Base-by-base conservation (phyloP, 2,113 vertebrate genomes). In the Entomyzon cyanotis region DNA sequence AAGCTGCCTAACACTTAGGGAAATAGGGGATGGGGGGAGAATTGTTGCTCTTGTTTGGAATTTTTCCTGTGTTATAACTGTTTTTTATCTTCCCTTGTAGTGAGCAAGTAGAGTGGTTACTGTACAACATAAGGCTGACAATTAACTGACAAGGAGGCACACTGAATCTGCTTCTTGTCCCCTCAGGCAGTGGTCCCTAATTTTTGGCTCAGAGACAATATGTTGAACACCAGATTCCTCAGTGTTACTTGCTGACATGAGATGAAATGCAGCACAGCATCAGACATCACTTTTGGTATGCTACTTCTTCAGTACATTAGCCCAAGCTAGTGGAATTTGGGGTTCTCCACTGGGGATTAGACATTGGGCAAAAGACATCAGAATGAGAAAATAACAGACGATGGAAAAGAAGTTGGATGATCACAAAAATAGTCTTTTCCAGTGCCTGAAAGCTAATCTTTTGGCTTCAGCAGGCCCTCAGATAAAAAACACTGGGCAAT, bases 151-250 rank as follows among this genome's bases (percentile, higher is more conserved):
- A 77, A 94, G 50, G 3, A 93, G 85, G 82, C 92, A 83, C 18
- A 41, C 28, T 70, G 80, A 84, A 95, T 94, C 89, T 96, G 94
- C 59, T 95, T 81, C 80, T 82, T 92, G 94, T 97, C 90, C 88
- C 93, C 83, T 89, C 88, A 89, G 93, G 95, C 94, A 89, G 64
- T 63, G 73, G 90, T 88, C 94, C 39, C 71, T 74, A 85, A 84
- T 41, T 96, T 76, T 87, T 92, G 89, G 90, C 90, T 94, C 24
- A 2, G 47, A 90, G 39, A 74, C 31, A 76, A 74, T 21, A 56
- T 47, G 30, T 39, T 89, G 76, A 95, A 55, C 68, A 93, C 33
- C 68, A 94, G 79, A 92, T 84, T 90, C 80, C 60, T 84, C 56
- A 84, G 71, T 60, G 55, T 59, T 74, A 63, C 47, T 86, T 77